Conservation (phyloP, 2,797 vertebrate species). For the Urophycis tenuis region DNA sequence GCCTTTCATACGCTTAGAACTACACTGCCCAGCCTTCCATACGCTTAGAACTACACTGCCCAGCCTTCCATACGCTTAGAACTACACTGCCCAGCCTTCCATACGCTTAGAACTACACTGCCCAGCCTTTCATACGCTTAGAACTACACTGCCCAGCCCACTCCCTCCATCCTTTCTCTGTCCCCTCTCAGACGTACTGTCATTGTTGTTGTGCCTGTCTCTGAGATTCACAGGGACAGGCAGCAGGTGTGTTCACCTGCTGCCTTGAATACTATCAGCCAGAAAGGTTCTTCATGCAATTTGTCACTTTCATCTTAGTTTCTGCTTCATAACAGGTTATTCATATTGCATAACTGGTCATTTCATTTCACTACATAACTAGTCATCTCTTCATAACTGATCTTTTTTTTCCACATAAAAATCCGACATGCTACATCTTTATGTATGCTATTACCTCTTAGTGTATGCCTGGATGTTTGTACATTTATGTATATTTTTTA, state of each 20-base stretch:
- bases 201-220: not conserved
- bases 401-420: too few relatives aligned
- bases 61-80: not conserved
- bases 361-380: too few relatives aligned
- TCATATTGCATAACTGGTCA: too few relatives aligned
- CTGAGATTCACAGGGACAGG: not conserved
- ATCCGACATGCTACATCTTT: too few relatives aligned
- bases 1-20: not conserved
- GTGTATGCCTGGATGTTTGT: too few relatives aligned
- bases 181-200: not conserved
- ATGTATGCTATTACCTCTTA: too few relatives aligned
- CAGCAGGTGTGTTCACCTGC: not conserved
- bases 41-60: not conserved
- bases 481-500: too few relatives aligned
- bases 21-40: not conserved
- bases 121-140: not conserved
- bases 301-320: too few relatives aligned
- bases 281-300: not conserved
- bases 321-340: too few relatives aligned
- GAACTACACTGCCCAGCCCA: not conserved
- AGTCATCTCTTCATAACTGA: too few relatives aligned
- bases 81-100: not conserved
- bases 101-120: not conserved
- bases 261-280: not conserved
- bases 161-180: not conserved